A percentile compares a stretch with the other conserved stretches of the same genome.
Evolutionary conservation across 2,797 vertebrate species (phyloP).

Genomic region (Podargus strigoides): DNA sequence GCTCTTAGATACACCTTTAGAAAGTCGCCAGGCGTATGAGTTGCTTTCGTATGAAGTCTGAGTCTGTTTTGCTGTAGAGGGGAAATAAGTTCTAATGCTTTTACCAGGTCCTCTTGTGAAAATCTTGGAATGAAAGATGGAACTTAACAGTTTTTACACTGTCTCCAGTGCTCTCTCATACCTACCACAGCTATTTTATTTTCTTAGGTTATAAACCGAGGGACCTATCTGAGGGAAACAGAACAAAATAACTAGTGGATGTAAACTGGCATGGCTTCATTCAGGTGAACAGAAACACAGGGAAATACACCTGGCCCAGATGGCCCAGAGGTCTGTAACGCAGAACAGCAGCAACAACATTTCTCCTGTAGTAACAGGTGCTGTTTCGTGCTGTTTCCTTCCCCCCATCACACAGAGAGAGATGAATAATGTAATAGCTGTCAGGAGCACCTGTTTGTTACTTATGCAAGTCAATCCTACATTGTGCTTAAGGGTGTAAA

Average conservation of each 20-base stretch:
- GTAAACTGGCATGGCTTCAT: not conserved
- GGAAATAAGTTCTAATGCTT: not conserved
- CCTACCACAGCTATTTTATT: not conserved
- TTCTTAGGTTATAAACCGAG: not conserved
- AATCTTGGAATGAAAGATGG: not conserved
- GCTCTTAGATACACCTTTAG: not conserved
- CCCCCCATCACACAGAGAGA: not conserved
- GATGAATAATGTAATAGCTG: conserved; percentile 22
- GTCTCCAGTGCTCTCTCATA: not conserved
- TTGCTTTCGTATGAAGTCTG: not conserved
- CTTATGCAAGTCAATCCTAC: conserved; percentile 24
- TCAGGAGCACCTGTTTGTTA: conserved; percentile 36
- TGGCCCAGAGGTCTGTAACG: not conserved
- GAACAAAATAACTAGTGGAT: not conserved
- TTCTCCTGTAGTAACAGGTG: not conserved
- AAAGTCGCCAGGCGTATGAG: not conserved
- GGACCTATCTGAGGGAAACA: not conserved
- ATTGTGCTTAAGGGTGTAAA: conserved; percentile 42
- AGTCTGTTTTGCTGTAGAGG: not conserved
- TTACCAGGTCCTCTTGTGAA: not conserved
- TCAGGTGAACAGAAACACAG: not conserved
- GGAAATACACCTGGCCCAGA: not conserved
- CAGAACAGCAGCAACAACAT: not conserved
- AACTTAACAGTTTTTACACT: not conserved
- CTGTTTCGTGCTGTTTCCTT: not conserved